Percentiles rank a stretch among this genome's conserved stretches.
These are phyloP conservation scores for Drusus annulatus DNA, from an alignment of 1,140 invertebrate genomes.

Conservation along the genomic window DNA sequence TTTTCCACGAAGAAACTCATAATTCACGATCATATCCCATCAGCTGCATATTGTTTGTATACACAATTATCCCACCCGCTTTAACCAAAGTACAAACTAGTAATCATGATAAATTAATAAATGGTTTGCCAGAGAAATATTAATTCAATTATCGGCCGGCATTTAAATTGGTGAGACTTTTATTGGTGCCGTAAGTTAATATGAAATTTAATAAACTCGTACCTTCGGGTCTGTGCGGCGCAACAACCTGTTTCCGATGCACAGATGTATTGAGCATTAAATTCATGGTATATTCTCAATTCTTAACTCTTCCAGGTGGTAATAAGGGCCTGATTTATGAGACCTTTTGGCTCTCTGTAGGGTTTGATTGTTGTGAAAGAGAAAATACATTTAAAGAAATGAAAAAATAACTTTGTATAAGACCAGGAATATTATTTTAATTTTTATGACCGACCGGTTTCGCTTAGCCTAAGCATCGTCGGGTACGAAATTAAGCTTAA, in stretches of 20 bases:
- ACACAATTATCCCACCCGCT: no score
- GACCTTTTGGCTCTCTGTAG: slow-evolving; percentile 2
- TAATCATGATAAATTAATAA: slow-evolving; percentile 19
- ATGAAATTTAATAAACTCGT: slow-evolving; percentile 14
- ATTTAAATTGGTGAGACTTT: neutral
- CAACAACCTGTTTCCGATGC: neutral
- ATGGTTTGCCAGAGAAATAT: slow-evolving; percentile 10
- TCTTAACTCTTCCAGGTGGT: slow-evolving; percentile 1
- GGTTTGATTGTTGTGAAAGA: neutral
- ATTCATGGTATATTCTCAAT: no score
- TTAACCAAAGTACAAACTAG: neutral
- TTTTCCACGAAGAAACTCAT: no score
- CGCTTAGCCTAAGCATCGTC: no score
- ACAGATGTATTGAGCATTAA: neutral
- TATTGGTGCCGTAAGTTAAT: slow-evolving; percentile 12
- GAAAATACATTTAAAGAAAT: no score
- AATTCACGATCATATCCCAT: no score
- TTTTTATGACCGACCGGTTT: no score
- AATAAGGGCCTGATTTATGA: slow-evolving; percentile 24
- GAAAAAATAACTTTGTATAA: no score
- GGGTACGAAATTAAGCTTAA: no score
- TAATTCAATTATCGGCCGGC: slow-evolving; percentile 20
- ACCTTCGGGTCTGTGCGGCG: neutral
- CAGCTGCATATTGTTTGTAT: no score
- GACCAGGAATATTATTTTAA: no score